Conservation (phyloP, 1,140 invertebrate species). For the Drosophila sp. region DNA sequence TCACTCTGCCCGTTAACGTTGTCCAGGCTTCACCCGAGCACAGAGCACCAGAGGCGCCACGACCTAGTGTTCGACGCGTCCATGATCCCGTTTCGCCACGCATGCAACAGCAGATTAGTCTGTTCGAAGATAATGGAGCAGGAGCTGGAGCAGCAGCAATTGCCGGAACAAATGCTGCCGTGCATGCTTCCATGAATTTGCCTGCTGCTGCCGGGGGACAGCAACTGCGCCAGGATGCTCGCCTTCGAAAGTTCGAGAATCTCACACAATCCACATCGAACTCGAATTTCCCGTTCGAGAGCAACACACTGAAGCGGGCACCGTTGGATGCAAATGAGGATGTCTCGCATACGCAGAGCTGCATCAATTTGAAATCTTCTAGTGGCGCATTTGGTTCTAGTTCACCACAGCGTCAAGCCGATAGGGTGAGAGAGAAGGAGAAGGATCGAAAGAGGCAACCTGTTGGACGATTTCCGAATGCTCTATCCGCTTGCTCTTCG, state of each 20-base stretch:
- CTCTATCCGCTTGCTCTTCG: conserved; percentile 36
- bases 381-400: conserved; percentile 39
- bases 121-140: conserved; percentile 56
- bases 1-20: conserved; percentile 55
- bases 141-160: neutral
- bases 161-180: conserved; percentile 26
- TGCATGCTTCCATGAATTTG: conserved; percentile 74
- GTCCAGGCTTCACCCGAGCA: conserved; percentile 64
- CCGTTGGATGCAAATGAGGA: conserved; percentile 59
- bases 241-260: conserved; percentile 73
- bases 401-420: conserved; percentile 49
- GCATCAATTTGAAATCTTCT: conserved; percentile 67
- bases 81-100: conserved; percentile 71
- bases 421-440: neutral
- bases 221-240: conserved; percentile 67
- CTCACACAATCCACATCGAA: conserved; percentile 78
- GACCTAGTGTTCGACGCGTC: conserved; percentile 49
- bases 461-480: conserved; percentile 19
- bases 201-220: conserved; percentile 50
- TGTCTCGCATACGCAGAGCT: conserved; percentile 74
- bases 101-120: conserved; percentile 78
- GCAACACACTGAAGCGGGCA: conserved; percentile 69
- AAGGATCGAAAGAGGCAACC: neutral
- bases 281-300: conserved; percentile 79
- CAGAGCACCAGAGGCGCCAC: neutral